Evolutionary conservation across 2,888 invertebrate genomes (phyloP), one percentile per base, ranked within the genome.

Genomic region (Pseudococcus viburni): DNA sequence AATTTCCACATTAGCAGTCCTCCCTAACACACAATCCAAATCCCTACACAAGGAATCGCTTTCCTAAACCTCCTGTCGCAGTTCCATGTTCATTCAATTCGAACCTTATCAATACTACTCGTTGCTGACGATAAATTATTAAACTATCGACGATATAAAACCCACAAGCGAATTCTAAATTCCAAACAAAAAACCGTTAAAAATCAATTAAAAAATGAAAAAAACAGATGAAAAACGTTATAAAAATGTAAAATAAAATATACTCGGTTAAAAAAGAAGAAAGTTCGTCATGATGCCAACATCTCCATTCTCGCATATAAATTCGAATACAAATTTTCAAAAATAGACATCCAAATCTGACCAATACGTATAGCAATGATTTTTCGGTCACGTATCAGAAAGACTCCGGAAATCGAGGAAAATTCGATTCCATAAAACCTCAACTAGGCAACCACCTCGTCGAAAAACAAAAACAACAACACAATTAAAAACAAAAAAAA

Each of bases 241-340:
- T 59, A 59, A 59, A 59, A 59, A 59, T 59, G 59, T 59, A 59
- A 59, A 59, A 59, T 59, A 59, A 59, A 59, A 59, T 59, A 17
- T 15, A n/a, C n/a, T n/a, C 51, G 42, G 42, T 51, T 51, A 59
- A 59, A 59, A 59, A 59, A 59, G 17, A 59, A 59, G 59, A 59
- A 59, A 59, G 59, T 59, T 59, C 5, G 1, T 59, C n/a, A 7
- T 17, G 59, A 59, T n/a, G 59, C 59, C 59, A 59, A n/a, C 59
- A 59, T 59, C 59, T n/a, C 0, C 59, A 51, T n/a, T n/a, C 51
- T 15, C 15, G 15, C 15, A 9, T 51, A 9, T 15, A 51, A 51
- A 51, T 42, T 42, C 42, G 8, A 42, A 42, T 9, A 42, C 42
- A 9, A 42, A 42, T 42, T 42, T 42, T 5, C 42, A 51, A 51